A percentile compares a stretch with the other conserved stretches of the same genome.
Evolutionary conservation across 2,888 invertebrate species (phyloP).

Genomic region (Rhamphomyia laevipes): DNA sequence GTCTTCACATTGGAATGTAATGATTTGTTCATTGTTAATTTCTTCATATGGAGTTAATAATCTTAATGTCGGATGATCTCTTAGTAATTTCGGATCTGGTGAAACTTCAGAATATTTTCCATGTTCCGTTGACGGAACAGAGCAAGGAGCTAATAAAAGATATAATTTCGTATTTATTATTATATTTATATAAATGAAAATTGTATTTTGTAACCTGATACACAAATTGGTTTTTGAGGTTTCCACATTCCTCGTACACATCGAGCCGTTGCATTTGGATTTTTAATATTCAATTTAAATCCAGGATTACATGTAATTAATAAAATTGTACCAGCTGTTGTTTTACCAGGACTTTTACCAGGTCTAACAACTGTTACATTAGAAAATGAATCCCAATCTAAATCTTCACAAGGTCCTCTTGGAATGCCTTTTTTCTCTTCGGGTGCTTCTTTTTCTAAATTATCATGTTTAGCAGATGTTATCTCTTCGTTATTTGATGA

Average conservation of each 20-base stretch:
- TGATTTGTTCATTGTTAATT: constrained; percentile 57
- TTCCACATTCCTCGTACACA: constrained; percentile 80
- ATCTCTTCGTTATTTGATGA: constrained; percentile 8
- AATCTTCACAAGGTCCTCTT: constrained; percentile 53
- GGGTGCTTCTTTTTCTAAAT: constrained; percentile 1
- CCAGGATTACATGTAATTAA: constrained; percentile 66
- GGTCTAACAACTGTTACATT: constrained; percentile 56
- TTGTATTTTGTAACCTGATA: constrained; percentile 50
- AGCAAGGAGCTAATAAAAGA: constrained; percentile 48
- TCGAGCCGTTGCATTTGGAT: constrained; percentile 60
- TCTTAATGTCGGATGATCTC: constrained; percentile 27
- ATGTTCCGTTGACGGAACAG: constrained; percentile 55
- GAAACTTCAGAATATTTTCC: constrained; percentile 48
- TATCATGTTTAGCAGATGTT: neutral
- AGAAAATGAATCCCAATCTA: constrained; percentile 29
- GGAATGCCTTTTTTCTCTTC: constrained; percentile 20
- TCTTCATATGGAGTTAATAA: constrained; percentile 35
- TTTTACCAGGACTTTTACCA: constrained; percentile 57
- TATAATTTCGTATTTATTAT: constrained; percentile 3
- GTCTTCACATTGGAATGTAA: constrained; percentile 63
- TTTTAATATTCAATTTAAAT: constrained; percentile 60
- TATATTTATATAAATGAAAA: constrained; percentile 1
- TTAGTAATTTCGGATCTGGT: constrained; percentile 28
- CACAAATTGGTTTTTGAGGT: constrained; percentile 67
- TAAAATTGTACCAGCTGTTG: constrained; percentile 64